These are phyloP conservation scores for Pyrocoelia pectoralis DNA, from an alignment of 2,888 invertebrate species.

Conservation along the genomic window DNA sequence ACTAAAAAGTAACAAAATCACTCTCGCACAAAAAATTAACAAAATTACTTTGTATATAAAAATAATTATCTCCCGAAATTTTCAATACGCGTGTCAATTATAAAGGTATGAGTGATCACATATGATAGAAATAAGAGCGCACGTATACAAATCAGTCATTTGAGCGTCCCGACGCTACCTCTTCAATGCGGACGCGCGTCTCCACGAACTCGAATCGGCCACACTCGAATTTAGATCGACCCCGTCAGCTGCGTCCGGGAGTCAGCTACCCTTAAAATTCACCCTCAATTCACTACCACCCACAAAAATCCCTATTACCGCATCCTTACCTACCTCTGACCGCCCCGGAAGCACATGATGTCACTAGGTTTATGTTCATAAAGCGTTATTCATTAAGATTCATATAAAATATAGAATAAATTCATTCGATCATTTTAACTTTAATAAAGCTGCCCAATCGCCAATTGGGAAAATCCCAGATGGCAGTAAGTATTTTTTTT, in stretches of 20 bases:
- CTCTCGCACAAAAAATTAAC: background rate
- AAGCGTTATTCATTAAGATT: conserved; percentile 25
- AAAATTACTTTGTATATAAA: background rate
- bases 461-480: background rate
- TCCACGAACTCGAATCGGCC: conserved; percentile 34
- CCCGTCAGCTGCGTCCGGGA: conserved; percentile 43
- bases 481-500: background rate
- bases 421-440: conserved; percentile 7
- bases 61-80: conserved; percentile 18
- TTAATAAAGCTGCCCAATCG: too few relatives aligned
- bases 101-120: conserved; percentile 23
- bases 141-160: conserved; percentile 35
- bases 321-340: conserved; percentile 34
- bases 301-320: conserved; percentile 30
- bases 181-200: conserved; percentile 37
- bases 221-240: conserved; percentile 39
- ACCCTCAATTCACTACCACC: conserved; percentile 28
- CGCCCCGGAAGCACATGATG: conserved; percentile 36
- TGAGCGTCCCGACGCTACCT: conserved; percentile 37
- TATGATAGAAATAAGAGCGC: conserved; percentile 31
- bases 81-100: conserved; percentile 29
- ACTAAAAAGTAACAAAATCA: too few relatives aligned
- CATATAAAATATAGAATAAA: conserved; percentile 16
- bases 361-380: conserved; percentile 30
- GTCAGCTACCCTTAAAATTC: conserved; percentile 35